A percentile compares a stretch with the other conserved stretches of the same genome.
These are phyloP conservation scores for Mythimna loreyi DNA, from an alignment of 2,888 invertebrate genomes.

Conservation along the genomic window DNA sequence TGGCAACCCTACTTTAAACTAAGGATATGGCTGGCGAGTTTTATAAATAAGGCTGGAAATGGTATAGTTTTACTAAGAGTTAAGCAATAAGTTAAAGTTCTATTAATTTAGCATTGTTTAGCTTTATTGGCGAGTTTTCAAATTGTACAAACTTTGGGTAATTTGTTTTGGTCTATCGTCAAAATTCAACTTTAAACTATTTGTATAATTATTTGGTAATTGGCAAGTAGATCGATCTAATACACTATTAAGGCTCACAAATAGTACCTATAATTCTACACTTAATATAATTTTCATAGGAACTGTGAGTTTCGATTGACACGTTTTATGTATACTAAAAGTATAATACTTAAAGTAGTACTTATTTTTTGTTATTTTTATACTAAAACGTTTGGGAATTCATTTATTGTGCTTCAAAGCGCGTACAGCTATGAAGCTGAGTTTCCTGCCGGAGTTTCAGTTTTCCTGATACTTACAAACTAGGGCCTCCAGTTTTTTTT, in stretches of 20 bases:
- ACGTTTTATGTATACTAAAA: too few species aligned
- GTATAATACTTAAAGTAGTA: too few species aligned
- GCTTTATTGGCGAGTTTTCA: not conserved
- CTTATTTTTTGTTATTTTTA: not conserved
- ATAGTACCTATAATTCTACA: not conserved
- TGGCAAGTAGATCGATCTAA: not conserved
- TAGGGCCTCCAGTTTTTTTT: too few species aligned
- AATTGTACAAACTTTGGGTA: not conserved
- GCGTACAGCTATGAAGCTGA: too few species aligned
- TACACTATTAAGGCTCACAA: too few species aligned
- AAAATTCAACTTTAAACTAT: not conserved
- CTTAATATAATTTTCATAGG: not conserved
- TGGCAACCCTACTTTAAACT: too few species aligned
- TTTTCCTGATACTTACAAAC: too few species aligned
- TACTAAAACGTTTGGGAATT: too few species aligned
- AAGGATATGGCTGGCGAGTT: too few species aligned
- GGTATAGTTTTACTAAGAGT: constrained; percentile 1
- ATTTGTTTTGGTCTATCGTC: not conserved
- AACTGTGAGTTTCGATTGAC: too few species aligned
- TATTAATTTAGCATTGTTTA: not conserved
- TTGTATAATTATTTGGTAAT: not conserved
- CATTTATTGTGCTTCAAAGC: too few species aligned
- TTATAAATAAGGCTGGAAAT: not conserved
- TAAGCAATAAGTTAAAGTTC: constrained; percentile 2
- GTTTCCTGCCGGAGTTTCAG: too few species aligned